Evolutionary conservation across 2,797 vertebrate genomes (phyloP).

Genomic region (Platyrinchus mystaceus): DNA sequence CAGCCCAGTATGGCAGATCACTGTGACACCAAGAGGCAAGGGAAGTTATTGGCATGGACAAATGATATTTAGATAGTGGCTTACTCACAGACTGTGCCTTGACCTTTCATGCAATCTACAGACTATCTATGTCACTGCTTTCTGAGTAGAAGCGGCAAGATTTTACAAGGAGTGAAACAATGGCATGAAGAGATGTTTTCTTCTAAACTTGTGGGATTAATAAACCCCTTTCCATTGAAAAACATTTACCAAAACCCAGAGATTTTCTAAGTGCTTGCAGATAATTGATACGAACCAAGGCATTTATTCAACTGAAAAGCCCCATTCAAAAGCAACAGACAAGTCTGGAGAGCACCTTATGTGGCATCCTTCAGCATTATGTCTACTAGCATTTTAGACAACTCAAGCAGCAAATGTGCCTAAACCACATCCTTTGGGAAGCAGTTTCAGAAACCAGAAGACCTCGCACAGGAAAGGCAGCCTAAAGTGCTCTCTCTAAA

Average conservation of each 20-base stretch:
- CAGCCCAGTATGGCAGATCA: not conserved
- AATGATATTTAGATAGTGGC: not conserved
- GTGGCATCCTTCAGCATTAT: not conserved
- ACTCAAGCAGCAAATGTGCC: not conserved
- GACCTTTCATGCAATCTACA: not conserved
- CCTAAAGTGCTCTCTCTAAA: not conserved
- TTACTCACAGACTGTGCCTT: not conserved
- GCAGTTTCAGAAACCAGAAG: not conserved
- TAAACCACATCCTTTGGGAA: not conserved
- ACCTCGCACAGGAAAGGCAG: not conserved
- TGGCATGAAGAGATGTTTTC: not conserved
- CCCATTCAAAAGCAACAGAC: not conserved
- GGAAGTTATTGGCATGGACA: not conserved
- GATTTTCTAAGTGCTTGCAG: not conserved
- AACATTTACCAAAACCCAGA: not conserved
- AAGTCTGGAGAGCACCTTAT: not conserved
- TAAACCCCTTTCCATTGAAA: not conserved
- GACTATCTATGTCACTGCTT: not conserved
- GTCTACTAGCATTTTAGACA: not conserved
- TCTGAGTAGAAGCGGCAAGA: not conserved
- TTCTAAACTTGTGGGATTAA: not conserved
- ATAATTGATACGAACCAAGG: not conserved
- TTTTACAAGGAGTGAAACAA: not conserved
- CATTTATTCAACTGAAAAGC: not conserved
- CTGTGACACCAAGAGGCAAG: rapidly evolving